Conservation (phyloP, 2,113 vertebrate species). For the Pseudorhombus dupliciocellatus region DNA sequence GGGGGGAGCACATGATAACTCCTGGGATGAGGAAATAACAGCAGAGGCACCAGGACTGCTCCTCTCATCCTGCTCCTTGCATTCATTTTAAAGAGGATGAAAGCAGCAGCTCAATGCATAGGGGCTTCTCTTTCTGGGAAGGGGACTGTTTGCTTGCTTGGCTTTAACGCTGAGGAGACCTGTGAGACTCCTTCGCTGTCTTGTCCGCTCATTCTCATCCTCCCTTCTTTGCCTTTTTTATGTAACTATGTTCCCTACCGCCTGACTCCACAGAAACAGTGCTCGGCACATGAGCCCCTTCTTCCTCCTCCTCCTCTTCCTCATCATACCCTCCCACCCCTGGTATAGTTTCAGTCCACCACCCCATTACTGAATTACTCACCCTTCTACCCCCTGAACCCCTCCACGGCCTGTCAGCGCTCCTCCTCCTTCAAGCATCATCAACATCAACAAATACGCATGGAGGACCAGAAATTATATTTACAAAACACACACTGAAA, state of each 20-base stretch:
- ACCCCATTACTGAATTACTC: slow-evolving; percentile 28
- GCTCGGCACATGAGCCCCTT: slow-evolving; percentile 20
- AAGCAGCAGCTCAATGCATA: slow-evolving; percentile 30
- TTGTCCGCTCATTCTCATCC: slow-evolving; percentile 12
- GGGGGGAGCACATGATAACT: slow-evolving; percentile 40
- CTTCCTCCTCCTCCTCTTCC: slow-evolving; percentile 11
- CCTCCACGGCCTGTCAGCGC: slow-evolving; percentile 41
- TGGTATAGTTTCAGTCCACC: slow-evolving; percentile 29
- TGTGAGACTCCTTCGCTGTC: slow-evolving; percentile 12
- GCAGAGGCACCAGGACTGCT: slow-evolving; percentile 4
- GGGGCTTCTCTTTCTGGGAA: slow-evolving; percentile 9
- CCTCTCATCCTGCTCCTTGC: neutral
- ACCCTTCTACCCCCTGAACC: slow-evolving; percentile 35
- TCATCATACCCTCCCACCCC: slow-evolving; percentile 11
- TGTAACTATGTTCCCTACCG: slow-evolving; percentile 28
- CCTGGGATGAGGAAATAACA: slow-evolving; percentile 32
- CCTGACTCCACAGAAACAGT: slow-evolving; percentile 34
- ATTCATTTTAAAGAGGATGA: slow-evolving; percentile 28
- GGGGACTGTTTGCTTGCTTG: slow-evolving; percentile 3
- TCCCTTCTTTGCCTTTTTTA: slow-evolving; percentile 34
- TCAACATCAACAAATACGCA: slow-evolving; percentile 29
- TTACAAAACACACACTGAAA: slow-evolving; percentile 37
- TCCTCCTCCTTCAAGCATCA: slow-evolving; percentile 41
- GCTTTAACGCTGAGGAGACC: neutral
- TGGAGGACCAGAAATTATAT: slow-evolving; percentile 33